Percentiles rank a stretch among this genome's conserved stretches.
These are phyloP conservation scores for Syngnathus acus DNA, from an alignment of 2,797 vertebrate species.

Conservation along the genomic window DNA sequence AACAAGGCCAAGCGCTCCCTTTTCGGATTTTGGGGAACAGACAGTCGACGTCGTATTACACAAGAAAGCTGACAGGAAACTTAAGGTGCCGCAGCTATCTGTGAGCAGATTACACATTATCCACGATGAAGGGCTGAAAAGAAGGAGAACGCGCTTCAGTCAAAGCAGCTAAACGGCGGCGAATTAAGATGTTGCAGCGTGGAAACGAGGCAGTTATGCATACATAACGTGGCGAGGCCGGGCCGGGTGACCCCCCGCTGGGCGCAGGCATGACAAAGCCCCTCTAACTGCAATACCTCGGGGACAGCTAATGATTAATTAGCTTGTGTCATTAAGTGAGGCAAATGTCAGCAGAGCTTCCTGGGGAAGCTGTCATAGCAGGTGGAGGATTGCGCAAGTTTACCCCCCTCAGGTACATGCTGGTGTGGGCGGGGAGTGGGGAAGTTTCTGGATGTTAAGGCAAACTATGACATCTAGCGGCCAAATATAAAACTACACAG, in stretches of 20 bases:
- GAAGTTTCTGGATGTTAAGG: constrained; percentile 54
- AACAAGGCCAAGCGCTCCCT: background rate
- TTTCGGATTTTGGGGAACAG: background rate
- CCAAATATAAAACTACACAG: constrained; percentile 35
- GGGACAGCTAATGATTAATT: constrained; percentile 99
- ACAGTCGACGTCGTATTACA: constrained; percentile 7
- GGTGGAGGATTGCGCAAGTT: constrained; percentile 68
- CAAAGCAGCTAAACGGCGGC: constrained; percentile 64
- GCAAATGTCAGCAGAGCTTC: constrained; percentile 94
- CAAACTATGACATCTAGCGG: constrained; percentile 89
- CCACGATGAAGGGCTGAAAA: constrained; percentile 48
- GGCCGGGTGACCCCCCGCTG: constrained; percentile 82
- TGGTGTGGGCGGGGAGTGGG: constrained; percentile 4
- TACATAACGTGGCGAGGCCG: constrained; percentile 80
- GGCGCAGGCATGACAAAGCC: constrained; percentile 81
- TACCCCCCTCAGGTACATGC: constrained; percentile 58
- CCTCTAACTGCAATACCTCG: constrained; percentile 88
- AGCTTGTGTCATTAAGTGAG: constrained; percentile 95
- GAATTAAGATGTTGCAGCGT: constrained; percentile 70
- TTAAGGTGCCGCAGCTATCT: constrained; percentile 32
- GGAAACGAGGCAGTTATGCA: constrained; percentile 77
- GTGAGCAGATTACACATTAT: constrained; percentile 44
- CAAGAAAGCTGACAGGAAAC: constrained; percentile 22
- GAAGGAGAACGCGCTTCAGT: constrained; percentile 50
- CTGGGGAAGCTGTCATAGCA: constrained; percentile 83